Percentiles rank a stretch among this genome's conserved stretches.
Conservation (phyloP, 2,113 vertebrate species). For the Callithrix jacchus region DNA sequence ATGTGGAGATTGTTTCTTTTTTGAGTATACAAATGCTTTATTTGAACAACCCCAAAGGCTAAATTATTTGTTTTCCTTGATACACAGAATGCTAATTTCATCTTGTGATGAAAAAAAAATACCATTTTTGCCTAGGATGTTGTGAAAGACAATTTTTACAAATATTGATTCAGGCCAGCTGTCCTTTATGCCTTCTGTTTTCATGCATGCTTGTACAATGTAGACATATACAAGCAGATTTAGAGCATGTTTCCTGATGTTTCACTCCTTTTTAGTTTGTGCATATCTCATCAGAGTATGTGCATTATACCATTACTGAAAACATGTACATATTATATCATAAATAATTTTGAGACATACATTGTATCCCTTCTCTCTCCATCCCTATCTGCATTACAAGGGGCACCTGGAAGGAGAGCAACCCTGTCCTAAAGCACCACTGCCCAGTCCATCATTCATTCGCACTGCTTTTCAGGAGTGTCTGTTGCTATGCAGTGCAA, state of each 20-base stretch:
- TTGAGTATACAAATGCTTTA: conserved; percentile 20
- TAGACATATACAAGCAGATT: background rate
- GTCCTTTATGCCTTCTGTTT: background rate
- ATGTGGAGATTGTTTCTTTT: background rate
- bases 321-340: background rate
- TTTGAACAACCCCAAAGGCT: background rate
- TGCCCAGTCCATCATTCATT: fast-evolving
- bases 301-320: background rate
- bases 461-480: conserved; percentile 3
- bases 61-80: background rate
- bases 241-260: background rate
- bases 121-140: background rate
- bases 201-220: background rate
- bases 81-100: conserved; percentile 6
- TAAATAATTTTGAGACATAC: background rate
- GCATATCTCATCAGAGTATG: background rate
- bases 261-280: background rate
- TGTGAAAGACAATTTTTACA: background rate
- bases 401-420: background rate
- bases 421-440: background rate
- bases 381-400: too few relatives aligned
- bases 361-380: background rate
- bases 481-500: conserved; percentile 86
- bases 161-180: background rate
- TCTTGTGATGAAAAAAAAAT: background rate